Conservation (phyloP, 2,797 vertebrate genomes). For the Thamnophis elegans region DNA sequence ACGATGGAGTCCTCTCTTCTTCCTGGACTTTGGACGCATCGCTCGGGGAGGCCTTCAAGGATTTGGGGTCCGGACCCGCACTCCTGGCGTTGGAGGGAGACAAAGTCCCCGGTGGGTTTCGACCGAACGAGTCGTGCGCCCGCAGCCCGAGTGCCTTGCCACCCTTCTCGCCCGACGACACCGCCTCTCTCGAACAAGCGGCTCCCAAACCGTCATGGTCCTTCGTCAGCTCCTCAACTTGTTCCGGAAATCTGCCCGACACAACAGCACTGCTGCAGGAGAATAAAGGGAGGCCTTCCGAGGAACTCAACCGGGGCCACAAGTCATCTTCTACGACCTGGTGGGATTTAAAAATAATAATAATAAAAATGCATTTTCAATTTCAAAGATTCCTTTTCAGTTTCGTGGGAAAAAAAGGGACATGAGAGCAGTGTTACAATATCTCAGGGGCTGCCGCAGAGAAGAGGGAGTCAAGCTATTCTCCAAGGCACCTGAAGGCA, state of each 20-base stretch:
- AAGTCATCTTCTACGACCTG: conserved; percentile 74
- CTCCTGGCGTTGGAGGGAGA: conserved; percentile 68
- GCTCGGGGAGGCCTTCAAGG: conserved; percentile 57
- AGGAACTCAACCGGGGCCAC: conserved; percentile 69
- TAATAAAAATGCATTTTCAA: not conserved
- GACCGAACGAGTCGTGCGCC: conserved; percentile 66
- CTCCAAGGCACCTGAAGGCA: too few relatives aligned
- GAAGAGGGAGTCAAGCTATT: too few relatives aligned
- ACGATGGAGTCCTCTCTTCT: conserved; percentile 67
- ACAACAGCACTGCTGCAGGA: conserved; percentile 62
- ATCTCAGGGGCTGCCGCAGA: too few relatives aligned
- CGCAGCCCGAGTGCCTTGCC: conserved; percentile 65
- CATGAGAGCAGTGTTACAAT: not conserved
- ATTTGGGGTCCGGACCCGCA: conserved; percentile 68
- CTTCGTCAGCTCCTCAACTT: conserved; percentile 62
- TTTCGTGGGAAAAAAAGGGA: not conserved
- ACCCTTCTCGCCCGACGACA: conserved; percentile 68
- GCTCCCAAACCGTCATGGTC: conserved; percentile 40
- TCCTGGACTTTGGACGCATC: conserved; percentile 71
- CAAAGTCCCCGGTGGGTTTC: conserved; percentile 61
- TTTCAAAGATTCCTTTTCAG: not conserved
- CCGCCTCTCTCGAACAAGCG: conserved; percentile 55
- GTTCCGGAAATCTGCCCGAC: conserved; percentile 66
- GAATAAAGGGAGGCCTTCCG: conserved; percentile 73
- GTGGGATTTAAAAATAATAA: conserved; percentile 4